Conservation (phyloP, 2,113 vertebrate genomes). For the Cebidichthys violaceus region DNA sequence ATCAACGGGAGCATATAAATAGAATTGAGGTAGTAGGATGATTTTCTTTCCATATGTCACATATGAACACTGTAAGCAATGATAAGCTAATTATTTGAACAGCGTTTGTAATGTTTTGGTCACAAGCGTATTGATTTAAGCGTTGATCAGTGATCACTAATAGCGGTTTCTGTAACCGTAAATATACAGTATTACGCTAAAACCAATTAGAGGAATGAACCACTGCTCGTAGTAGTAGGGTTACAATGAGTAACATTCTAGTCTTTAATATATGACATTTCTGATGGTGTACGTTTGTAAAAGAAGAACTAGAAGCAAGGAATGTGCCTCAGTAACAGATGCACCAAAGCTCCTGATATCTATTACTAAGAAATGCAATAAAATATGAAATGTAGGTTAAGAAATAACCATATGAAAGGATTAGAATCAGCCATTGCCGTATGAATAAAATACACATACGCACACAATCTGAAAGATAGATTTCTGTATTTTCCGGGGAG, state of each 20-base stretch:
- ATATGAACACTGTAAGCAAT: neutral
- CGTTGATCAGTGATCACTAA: neutral
- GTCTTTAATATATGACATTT: too few relatives aligned
- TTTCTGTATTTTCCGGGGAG: neutral
- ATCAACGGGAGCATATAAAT: neutral
- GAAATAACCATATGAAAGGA: neutral
- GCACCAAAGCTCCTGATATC: neutral
- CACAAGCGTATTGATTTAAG: neutral
- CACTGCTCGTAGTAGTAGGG: too few relatives aligned
- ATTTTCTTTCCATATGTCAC: neutral
- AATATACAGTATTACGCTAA: too few relatives aligned
- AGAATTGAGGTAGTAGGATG: neutral
- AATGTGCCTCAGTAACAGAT: neutral
- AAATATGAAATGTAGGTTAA: neutral
- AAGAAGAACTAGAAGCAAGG: neutral
- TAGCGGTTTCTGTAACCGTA: too few relatives aligned
- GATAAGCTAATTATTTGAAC: neutral
- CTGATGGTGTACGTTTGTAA: too few relatives aligned
- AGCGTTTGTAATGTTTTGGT: neutral
- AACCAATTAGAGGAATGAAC: too few relatives aligned
- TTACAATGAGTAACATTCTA: too few relatives aligned
- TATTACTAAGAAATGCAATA: neutral
- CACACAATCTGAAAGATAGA: neutral
- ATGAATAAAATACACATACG: neutral
- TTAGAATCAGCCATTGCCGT: neutral